Conservation (phyloP, 30 jellyfish, hydroid and myxozoan genomes). For the Hydractinia echinata region DNA sequence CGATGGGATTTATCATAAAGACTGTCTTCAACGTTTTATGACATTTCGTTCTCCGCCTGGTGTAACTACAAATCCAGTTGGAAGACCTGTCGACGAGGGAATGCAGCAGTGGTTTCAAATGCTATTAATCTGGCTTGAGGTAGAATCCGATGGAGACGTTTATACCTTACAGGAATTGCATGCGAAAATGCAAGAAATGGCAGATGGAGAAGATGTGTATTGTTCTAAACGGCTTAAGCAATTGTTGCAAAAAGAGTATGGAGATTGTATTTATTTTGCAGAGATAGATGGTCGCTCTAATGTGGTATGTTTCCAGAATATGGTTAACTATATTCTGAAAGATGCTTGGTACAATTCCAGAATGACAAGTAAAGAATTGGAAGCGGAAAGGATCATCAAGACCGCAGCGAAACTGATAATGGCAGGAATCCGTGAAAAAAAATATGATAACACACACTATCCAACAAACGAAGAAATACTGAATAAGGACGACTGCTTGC, state of each 20-base stretch:
- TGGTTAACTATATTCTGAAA: no score
- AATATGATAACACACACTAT: no score
- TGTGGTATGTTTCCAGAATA: no score
- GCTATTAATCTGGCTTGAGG: neutral
- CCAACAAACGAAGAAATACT: no score
- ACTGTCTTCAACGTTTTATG: neutral
- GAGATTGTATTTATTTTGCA: no score
- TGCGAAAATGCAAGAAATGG: neutral
- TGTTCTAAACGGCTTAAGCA: neutral
- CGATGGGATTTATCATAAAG: neutral
- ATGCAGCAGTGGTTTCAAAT: neutral
- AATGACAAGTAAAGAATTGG: no score
- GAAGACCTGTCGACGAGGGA: constrained; percentile 3
- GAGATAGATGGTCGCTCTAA: no score
- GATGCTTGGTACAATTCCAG: no score
- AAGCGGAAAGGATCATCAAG: no score
- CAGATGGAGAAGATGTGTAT: constrained; percentile 12
- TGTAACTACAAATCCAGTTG: neutral
- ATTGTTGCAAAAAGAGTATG: neutral
- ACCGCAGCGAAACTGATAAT: no score
- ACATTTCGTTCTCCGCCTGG: neutral
- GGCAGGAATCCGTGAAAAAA: no score
- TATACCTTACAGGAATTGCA: constrained; percentile 9
- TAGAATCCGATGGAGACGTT: constrained; percentile 11
- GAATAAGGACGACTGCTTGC: no score